Evolutionary conservation across 2,797 vertebrate genomes (phyloP).

Genomic region (Channa striata): DNA sequence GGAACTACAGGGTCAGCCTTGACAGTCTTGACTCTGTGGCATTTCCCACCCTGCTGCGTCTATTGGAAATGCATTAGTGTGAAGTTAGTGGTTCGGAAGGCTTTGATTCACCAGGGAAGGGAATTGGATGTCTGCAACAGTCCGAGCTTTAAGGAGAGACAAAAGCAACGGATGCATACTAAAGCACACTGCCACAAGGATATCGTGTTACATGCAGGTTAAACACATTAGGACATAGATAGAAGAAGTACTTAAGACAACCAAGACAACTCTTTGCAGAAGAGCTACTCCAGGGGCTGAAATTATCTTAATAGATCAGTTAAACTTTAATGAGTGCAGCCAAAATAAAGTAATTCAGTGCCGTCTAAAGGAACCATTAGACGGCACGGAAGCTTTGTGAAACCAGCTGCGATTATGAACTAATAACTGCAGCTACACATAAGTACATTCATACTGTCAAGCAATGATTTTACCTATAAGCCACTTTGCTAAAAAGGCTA

Average conservation of each 20-base stretch:
- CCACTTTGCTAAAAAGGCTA: background rate
- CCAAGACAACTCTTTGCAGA: background rate
- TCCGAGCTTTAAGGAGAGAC: slow-evolving; percentile 15
- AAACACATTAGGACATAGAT: background rate
- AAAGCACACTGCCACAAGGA: too few relatives aligned
- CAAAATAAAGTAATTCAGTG: slow-evolving; percentile 1
- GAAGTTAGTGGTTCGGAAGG: slow-evolving; percentile 6
- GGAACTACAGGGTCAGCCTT: slow-evolving; percentile 10
- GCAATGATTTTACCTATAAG: slow-evolving; percentile 7
- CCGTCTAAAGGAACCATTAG: background rate
- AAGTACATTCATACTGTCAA: slow-evolving; percentile 2
- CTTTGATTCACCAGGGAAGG: slow-evolving; percentile 20
- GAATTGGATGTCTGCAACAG: slow-evolving; percentile 23
- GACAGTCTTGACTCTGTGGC: slow-evolving; percentile 2
- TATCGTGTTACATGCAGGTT: too few relatives aligned
- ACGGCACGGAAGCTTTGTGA: too few relatives aligned
- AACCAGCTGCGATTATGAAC: too few relatives aligned
- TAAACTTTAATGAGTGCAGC: slow-evolving; percentile 11
- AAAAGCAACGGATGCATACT: background rate
- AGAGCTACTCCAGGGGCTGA: background rate
- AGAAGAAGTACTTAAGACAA: background rate
- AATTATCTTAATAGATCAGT: slow-evolving; percentile 4
- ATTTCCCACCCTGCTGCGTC: slow-evolving; percentile 35
- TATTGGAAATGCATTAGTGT: slow-evolving; percentile 19
- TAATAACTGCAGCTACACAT: background rate